These are phyloP conservation scores for Orthosia incerta DNA, from an alignment of 2,888 invertebrate species.

Conservation along the genomic window DNA sequence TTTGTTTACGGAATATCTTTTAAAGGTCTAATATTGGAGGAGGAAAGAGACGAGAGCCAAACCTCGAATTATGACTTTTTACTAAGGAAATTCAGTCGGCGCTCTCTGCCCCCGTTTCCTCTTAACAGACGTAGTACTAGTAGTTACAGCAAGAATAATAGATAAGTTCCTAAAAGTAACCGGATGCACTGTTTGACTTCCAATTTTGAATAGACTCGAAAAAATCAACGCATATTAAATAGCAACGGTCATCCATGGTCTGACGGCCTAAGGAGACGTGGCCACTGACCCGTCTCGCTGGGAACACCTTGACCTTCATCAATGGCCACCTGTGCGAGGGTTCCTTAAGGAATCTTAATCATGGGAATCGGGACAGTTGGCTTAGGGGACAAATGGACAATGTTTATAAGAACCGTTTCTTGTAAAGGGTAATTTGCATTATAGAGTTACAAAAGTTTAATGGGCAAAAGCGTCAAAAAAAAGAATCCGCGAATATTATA, in stretches of 20 bases:
- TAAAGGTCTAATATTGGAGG: too few relatives aligned
- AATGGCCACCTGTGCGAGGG: constrained; percentile 85
- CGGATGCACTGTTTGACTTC: constrained; percentile 29
- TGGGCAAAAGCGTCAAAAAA: constrained; percentile 7
- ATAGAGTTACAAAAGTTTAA: constrained; percentile 18
- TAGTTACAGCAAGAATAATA: constrained; percentile 1
- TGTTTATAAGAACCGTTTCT: constrained; percentile 34
- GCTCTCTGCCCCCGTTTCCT: too few relatives aligned
- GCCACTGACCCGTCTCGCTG: constrained; percentile 85
- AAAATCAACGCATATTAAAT: constrained; percentile 70
- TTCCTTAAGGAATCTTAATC: constrained; percentile 86
- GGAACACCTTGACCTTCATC: constrained; percentile 89
- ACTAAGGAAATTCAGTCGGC: too few relatives aligned
- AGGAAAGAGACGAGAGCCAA: too few relatives aligned
- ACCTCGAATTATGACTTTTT: too few relatives aligned
- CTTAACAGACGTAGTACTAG: too few relatives aligned
- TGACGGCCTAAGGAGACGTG: constrained; percentile 75
- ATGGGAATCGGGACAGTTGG: constrained; percentile 82
- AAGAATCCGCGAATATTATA: constrained; percentile 22
- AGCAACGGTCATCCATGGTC: constrained; percentile 86
- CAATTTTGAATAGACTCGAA: constrained; percentile 39
- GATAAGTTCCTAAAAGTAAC: constrained; percentile 15
- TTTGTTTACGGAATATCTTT: too few relatives aligned
- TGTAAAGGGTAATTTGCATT: constrained; percentile 52
- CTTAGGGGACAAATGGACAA: constrained; percentile 69